Evolutionary conservation across 2,113 vertebrate genomes (phyloP), one percentile per base, ranked within the genome.

Genomic region (Fregetta grallaria): DNA sequence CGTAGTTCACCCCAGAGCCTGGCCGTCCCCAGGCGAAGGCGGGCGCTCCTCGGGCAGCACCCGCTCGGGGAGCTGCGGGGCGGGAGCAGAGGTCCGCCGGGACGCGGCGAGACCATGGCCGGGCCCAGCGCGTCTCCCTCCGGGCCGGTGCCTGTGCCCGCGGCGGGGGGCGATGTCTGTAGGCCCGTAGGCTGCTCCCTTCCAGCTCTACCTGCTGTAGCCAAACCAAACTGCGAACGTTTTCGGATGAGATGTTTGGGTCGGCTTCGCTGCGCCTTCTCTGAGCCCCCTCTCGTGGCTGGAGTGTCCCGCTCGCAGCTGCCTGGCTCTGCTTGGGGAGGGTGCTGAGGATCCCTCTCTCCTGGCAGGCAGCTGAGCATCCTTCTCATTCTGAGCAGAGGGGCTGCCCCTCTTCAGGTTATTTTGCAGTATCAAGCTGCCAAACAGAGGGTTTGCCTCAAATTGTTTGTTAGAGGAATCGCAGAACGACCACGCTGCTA

Each of bases 241-340:
- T 47, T 32, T 3, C 7, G 3, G 10, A 6, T 1, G 30, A 18
- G 16, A 4, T 13, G 1, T 6, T 30, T 6, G 61, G 3, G 5
- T 58, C 15, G 76, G 40, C 44, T 42, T 19, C n/a, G 1, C 26
- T 50, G 49, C 0, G 42, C 89, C 94, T 86, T 29, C 82, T 30
- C 74, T 7, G 94, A 93, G 90, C 94, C 74, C 92, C 94, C 85
- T 81, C 95, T 95, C 32, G 94, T 80, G 95, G 94, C 88, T 67
- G 86, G 11, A 50, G 26, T 6, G 2, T 34, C 63, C 45, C 0
- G 40, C 47, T 74, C 8, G 2, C 38, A 22, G 82, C 30, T 4
- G 38, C 50, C 65, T 6, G 45, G 75, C 66, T 22, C 40, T 5
- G 79, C 50, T 30, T 3, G 2, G 30, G 1, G 16, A 8, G 13